A percentile compares a stretch with the other conserved stretches of the same genome.
These are phyloP conservation scores for Dinocampus coccinellae DNA, from an alignment of 2,888 invertebrate species.

Conservation along the genomic window DNA sequence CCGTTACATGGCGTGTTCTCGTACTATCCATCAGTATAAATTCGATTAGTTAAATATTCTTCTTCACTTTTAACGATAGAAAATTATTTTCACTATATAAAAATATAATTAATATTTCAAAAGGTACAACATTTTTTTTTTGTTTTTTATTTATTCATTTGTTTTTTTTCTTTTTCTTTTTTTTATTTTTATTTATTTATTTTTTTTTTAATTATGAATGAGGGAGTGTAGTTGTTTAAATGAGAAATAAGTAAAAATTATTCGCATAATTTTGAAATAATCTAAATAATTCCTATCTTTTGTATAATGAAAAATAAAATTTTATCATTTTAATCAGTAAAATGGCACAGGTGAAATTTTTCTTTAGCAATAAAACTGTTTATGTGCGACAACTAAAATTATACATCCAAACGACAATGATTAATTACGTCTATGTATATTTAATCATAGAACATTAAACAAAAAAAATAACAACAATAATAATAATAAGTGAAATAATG, in stretches of 20 bases:
- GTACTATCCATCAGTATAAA: not conserved
- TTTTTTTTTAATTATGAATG: too few relatives aligned
- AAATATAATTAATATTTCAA: not conserved
- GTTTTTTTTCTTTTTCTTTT: not conserved
- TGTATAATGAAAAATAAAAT: not conserved
- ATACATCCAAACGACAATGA: too few relatives aligned
- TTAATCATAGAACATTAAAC: too few relatives aligned
- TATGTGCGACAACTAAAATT: too few relatives aligned
- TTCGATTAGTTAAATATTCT: not conserved
- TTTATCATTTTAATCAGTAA: not conserved
- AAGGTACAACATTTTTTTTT: not conserved
- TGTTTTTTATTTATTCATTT: not conserved
- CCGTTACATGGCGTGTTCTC: not conserved
- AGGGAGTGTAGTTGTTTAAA: too few relatives aligned
- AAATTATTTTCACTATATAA: not conserved
- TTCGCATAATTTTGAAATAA: too few relatives aligned
- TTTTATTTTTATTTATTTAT: too few relatives aligned
- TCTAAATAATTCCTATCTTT: not conserved
- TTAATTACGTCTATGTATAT: too few relatives aligned
- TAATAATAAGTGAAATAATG: too few relatives aligned
- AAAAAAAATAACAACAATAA: too few relatives aligned
- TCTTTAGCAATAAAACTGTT: not conserved
- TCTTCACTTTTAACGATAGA: not conserved
- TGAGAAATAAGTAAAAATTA: too few relatives aligned
- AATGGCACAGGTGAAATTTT: not conserved